Evolutionary conservation across 37 sponge, comb jelly and placozoan genomes (phyloP), one percentile per base, ranked within the genome.

Genomic region (Eunapius fragilis): DNA sequence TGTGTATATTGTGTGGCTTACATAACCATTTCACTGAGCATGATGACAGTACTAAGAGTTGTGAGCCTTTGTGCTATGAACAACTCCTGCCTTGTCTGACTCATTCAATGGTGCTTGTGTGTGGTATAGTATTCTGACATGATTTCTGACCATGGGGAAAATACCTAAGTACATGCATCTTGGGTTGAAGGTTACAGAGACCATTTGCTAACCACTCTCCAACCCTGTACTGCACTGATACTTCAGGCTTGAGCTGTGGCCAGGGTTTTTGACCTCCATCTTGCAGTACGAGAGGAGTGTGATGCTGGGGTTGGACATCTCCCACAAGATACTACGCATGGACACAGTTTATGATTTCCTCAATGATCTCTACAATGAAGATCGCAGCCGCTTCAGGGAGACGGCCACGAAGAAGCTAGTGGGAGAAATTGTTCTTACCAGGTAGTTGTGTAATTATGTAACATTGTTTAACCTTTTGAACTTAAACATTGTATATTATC

Each of bases 261-360:
- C 97, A 22, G 97, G 97, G 19, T 93, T 91, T 70, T 35, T 87
- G 28, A 94, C 97, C 3, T 93, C 97, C 50, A 93, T 96, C 37
- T 78, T 86, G 33, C 84, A 88, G 67, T 96, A 93, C 58, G 97
- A 96, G 86, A 32, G 28, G 17, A 75, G 85, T 32, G 87, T 96
- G 17, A 91, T 98, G 91, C 83, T 98, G 76, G 82, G 89, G 68
- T 79, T 87, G 26, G 96, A 98, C 48, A 69, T 98, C 7, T 88
- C 89, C 11, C 98, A 98, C 87, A 94, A 94, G 87, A 83, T 96
- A 49, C 82, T 98, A 25, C 79, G 98, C n/a, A 92, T 91, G 25
- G 95, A 96, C 87, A 92, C 96, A 0, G 98, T 94, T 1, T 91
- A 94, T 36, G 94, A 93, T 37, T 78, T 86, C 49, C 81, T 98